A percentile compares a stretch with the other conserved stretches of the same genome.
Conservation (phyloP, 2,797 vertebrate species). For the Helicolenus hilgendorfi region DNA sequence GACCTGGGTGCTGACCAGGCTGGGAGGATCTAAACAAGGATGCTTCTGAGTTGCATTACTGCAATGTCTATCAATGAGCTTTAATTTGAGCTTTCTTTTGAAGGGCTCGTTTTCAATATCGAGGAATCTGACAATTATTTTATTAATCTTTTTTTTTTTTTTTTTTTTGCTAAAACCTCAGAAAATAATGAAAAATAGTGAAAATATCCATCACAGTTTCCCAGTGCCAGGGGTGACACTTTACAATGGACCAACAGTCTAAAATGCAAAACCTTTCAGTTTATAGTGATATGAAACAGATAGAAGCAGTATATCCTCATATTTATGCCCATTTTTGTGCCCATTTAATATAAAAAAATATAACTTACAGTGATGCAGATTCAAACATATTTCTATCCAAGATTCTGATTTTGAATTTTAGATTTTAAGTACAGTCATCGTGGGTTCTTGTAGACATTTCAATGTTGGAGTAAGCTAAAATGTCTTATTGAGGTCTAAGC, state of each 20-base stretch:
- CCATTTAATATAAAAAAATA: not conserved
- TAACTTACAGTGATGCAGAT: not conserved
- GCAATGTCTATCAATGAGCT: not conserved
- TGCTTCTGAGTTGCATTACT: not conserved
- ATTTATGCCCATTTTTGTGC: no score
- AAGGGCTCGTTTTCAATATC: not conserved
- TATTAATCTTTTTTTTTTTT: not conserved
- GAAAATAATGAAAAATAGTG: not conserved
- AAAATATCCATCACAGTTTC: not conserved
- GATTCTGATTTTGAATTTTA: not conserved
- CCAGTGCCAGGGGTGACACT: not conserved
- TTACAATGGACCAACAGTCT: not conserved
- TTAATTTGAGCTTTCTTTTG: not conserved
- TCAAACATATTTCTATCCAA: not conserved
- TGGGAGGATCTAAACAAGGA: not conserved
- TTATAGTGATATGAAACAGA: not conserved
- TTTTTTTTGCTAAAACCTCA: not conserved
- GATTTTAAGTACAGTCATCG: not conserved
- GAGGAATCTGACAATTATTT: not conserved
- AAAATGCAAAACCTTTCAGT: not conserved
- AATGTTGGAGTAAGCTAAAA: constrained; percentile 16
- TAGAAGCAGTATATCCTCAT: not conserved
- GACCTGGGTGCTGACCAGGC: not conserved
- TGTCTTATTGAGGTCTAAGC: not conserved
- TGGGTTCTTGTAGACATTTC: not conserved